phyloP scores from a whole-genome alignment of 2,888 invertebrate genomes.

The Lysandra coridon region DNA sequence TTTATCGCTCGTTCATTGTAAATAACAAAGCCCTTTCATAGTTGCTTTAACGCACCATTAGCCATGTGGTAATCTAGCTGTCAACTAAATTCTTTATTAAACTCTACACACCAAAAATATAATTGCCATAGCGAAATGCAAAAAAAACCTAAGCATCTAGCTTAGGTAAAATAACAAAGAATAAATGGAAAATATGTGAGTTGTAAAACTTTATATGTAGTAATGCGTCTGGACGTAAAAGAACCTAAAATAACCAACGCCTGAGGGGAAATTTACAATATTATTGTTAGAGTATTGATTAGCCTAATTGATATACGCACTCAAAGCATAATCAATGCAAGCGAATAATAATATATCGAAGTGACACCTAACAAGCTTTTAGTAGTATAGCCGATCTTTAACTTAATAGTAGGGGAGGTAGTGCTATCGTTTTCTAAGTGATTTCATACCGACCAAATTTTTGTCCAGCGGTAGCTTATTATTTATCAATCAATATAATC shows the following conservation, averaged over 20 bases:
- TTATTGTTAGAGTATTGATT: neutral
- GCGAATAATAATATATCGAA: too few species aligned
- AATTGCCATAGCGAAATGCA: neutral
- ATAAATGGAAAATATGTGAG: neutral
- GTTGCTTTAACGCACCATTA: slow-evolving; percentile 5
- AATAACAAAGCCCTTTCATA: slow-evolving; percentile 22
- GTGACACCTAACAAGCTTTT: too few species aligned
- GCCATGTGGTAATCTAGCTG: neutral
- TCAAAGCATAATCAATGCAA: too few species aligned
- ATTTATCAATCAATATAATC: too few species aligned
- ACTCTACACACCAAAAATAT: neutral
- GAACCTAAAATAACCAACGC: neutral
- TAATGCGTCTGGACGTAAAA: neutral
- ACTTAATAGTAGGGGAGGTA: too few species aligned
- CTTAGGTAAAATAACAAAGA: neutral
- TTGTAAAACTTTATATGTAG: neutral
- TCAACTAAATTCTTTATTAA: neutral
- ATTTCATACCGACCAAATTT: too few species aligned
- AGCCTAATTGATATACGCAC: too few species aligned
- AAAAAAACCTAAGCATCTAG: too few species aligned
- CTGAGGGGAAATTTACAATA: neutral
- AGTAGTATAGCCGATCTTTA: too few species aligned
- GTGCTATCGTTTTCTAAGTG: too few species aligned
- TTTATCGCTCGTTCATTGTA: neutral
- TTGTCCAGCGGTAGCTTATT: too few species aligned